phyloP scores from a whole-genome alignment of 2,888 invertebrate species.

The Peribatodes rhomboidaria region DNA sequence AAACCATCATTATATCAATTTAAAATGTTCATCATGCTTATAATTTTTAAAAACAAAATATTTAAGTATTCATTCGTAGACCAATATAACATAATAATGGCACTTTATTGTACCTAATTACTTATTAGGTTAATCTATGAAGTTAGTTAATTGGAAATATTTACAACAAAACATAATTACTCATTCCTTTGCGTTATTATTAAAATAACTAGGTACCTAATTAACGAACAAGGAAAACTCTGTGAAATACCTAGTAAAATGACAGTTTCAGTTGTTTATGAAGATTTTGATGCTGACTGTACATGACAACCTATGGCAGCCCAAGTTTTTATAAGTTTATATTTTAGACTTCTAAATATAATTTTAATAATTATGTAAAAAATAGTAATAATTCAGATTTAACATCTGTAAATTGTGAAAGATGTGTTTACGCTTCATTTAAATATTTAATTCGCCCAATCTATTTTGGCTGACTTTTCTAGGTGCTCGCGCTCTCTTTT shows the following conservation, averaged over 20 bases:
- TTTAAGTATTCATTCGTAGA: not conserved
- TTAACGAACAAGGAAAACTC: conserved; percentile 5
- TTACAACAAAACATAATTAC: conserved; percentile 12
- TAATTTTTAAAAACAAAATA: too few relatives aligned
- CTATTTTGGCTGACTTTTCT: too few relatives aligned
- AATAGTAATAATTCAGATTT: not conserved
- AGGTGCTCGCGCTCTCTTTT: too few relatives aligned
- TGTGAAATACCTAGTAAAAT: not conserved
- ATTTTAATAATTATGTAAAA: not conserved
- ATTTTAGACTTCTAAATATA: not conserved
- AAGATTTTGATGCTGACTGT: conserved; percentile 14
- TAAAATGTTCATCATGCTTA: too few relatives aligned
- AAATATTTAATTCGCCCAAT: too few relatives aligned
- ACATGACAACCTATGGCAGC: conserved; percentile 31
- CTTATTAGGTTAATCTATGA: not conserved
- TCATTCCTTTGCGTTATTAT: conserved; percentile 14
- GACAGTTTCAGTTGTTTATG: not conserved
- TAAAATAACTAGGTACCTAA: conserved; percentile 4
- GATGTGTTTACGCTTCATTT: not conserved
- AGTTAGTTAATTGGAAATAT: not conserved
- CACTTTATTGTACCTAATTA: too few relatives aligned
- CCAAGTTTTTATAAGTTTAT: conserved; percentile 18
- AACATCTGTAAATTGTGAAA: not conserved
- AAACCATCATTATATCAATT: too few relatives aligned
- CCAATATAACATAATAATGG: not conserved